Evolutionary conservation across 2,888 invertebrate genomes (phyloP).

Genomic region (Euzophera pinguis): DNA sequence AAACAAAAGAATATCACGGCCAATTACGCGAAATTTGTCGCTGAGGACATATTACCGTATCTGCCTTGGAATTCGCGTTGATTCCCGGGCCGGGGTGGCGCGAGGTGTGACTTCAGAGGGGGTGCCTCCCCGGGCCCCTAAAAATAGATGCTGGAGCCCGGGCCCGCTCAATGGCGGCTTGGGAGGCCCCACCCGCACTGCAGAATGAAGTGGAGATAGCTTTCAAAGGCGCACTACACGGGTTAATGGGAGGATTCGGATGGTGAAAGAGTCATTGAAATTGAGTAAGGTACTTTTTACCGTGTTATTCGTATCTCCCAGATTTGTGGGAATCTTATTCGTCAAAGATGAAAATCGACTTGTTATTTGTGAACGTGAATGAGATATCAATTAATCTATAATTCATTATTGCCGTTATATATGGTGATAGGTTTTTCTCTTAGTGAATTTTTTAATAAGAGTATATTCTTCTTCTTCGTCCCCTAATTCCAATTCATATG

Average conservation of each 20-base stretch:
- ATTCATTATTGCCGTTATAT: too few relatives aligned
- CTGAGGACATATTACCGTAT: conserved; percentile 40
- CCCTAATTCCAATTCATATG: too few relatives aligned
- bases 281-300: not conserved
- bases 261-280: not conserved
- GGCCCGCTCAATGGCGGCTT: conserved; percentile 67
- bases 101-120: conserved; percentile 50
- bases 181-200: conserved; percentile 20
- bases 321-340: not conserved
- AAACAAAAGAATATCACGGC: not conserved
- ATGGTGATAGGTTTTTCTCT: too few relatives aligned
- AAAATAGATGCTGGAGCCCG: conserved; percentile 69
- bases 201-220: conserved; percentile 27
- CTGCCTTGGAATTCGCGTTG: conserved; percentile 44
- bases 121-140: conserved; percentile 52
- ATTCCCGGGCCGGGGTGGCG: conserved; percentile 33
- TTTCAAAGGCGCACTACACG: conserved; percentile 9
- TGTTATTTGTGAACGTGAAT: too few relatives aligned
- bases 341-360: not conserved
- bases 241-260: conserved; percentile 5
- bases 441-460: too few relatives aligned
- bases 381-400: too few relatives aligned
- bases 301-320: not conserved
- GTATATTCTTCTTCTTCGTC: too few relatives aligned
- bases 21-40: conserved; percentile 24